phyloP scores from a whole-genome alignment of 2,888 invertebrate genomes.

The Petrophora chlorosata region DNA sequence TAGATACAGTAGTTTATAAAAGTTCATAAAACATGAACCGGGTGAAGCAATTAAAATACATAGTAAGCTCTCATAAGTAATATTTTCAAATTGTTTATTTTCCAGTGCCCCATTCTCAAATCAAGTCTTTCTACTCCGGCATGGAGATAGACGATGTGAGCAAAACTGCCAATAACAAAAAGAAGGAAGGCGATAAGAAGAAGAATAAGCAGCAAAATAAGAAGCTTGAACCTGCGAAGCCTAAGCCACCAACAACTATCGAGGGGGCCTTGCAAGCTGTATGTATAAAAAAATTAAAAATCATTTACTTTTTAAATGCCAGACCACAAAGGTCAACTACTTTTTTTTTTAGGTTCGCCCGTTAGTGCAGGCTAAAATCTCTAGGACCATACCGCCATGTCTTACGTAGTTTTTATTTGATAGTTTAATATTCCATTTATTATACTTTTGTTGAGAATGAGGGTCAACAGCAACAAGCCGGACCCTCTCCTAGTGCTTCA shows the following conservation, averaged over 20 bases:
- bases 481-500: no score
- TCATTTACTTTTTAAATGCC: no score
- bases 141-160: conserved; percentile 86
- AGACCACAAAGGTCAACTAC: no score
- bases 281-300: conserved; percentile 40
- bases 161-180: conserved; percentile 80
- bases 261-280: conserved; percentile 86
- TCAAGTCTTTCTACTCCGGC: conserved; percentile 86
- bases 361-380: no score
- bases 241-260: conserved; percentile 86
- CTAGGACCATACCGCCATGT: no score
- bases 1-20: no score
- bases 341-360: no score
- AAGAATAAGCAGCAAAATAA: conserved; percentile 78
- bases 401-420: no score
- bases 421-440: no score
- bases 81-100: conserved; percentile 22
- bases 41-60: background rate
- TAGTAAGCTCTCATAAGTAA: background rate
- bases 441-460: no score
- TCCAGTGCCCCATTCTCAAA: conserved; percentile 87
- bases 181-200: conserved; percentile 68
- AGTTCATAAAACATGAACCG: no score
- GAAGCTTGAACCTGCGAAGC: conserved; percentile 77
- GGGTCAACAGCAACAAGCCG: no score